Base-by-base conservation (phyloP, 2,888 invertebrate genomes). In the Agrypnus murinus region DNA sequence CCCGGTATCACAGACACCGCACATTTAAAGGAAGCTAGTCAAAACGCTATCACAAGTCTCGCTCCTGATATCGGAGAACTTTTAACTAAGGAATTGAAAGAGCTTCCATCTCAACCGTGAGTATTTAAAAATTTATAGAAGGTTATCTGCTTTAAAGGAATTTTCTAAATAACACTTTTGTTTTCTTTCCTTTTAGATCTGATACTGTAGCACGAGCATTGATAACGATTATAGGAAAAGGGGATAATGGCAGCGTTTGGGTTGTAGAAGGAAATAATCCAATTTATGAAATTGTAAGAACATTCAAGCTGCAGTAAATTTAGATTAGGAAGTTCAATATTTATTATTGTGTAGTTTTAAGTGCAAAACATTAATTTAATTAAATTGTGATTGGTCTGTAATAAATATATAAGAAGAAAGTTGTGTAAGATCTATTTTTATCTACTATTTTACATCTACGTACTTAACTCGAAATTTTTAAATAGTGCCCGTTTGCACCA, bases 241-340 rank as follows among this genome's bases (percentile, higher is more conserved):
- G 86, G 2, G 84, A 85, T 9, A 88, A 86, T 78, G 89, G 88
- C 0, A 87, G 87, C 1, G 86, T 87, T 0, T 89, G 89, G 89
- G 82, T 87, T 19, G 84, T 86, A 15, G 87, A 88, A 80, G 88
- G 86, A 1, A 83, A 81, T 0, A 79, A 84, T 63, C 85, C 86
- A 2, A 81, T 84, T 43, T 82, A 81, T 66, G 79, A 84, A 77
- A 81, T 84, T 78, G 83, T 70, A 38, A 32, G 70, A 46, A 70
- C 70, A 9, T 65, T 70, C 19, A 65, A 38, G 25, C 25, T 5
- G 5, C n/a, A n/a, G n/a, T n/a, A n/a, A n/a, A n/a, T n/a, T n/a
- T n/a, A n/a, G n/a, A n/a, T n/a, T n/a, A n/a, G n/a, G n/a, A n/a
- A n/a, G n/a, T n/a, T n/a, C n/a, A n/a, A n/a, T n/a, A n/a, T n/a